Evolutionary conservation across 2,113 vertebrate genomes (phyloP).

Genomic region (Pedionomus torquatus): DNA sequence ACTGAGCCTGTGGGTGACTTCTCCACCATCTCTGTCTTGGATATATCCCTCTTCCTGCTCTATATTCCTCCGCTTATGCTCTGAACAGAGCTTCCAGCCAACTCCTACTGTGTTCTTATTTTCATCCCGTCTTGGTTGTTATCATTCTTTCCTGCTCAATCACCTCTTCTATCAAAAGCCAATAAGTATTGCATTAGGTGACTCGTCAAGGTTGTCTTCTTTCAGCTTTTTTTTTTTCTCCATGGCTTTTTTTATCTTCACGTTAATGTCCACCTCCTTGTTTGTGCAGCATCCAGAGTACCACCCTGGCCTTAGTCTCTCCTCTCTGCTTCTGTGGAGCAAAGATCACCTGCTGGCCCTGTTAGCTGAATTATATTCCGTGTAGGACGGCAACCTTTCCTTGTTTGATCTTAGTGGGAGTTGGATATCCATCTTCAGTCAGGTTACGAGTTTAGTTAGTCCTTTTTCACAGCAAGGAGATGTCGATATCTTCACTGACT

Average conservation of each 20-base stretch:
- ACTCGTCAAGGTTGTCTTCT: not conserved
- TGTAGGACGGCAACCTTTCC: not conserved
- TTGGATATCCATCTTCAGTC: not conserved
- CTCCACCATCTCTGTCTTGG: not conserved
- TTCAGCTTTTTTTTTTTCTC: not conserved
- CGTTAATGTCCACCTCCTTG: not conserved
- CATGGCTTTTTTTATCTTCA: not conserved
- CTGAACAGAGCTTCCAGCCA: not conserved
- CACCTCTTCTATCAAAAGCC: not conserved
- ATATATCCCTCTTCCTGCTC: not conserved
- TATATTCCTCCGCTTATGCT: not conserved
- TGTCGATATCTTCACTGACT: not conserved
- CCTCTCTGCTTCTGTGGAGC: not conserved
- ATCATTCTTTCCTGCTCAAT: not conserved
- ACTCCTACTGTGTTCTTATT: not conserved
- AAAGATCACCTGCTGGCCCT: not conserved
- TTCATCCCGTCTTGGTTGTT: not conserved
- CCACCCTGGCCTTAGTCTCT: not conserved
- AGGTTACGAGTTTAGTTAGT: not conserved
- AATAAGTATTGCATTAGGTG: not conserved
- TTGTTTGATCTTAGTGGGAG: not conserved
- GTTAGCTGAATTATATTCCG: not conserved
- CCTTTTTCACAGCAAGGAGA: not conserved
- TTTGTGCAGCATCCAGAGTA: not conserved
- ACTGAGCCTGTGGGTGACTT: not conserved